Conservation (phyloP, 2,113 vertebrate genomes). For the Elgaria multicarinata region DNA sequence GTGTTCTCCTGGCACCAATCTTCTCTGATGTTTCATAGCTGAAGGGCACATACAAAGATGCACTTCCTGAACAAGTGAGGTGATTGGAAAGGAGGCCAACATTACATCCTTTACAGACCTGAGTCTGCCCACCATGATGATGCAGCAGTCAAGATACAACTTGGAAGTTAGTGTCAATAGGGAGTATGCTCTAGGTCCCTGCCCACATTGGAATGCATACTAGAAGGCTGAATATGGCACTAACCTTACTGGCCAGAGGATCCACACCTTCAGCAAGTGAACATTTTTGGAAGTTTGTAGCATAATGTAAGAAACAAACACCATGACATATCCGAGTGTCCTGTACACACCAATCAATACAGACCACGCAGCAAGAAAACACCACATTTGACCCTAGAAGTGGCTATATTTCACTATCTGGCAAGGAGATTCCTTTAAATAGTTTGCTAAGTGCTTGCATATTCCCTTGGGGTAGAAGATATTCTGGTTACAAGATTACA, state of each 20-base stretch:
- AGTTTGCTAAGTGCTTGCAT: conserved; percentile 19
- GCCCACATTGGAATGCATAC: neutral
- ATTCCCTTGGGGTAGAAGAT: conserved; percentile 29
- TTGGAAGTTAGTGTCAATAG: neutral
- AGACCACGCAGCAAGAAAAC: neutral
- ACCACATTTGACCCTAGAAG: neutral
- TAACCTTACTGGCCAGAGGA: neutral
- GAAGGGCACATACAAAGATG: neutral
- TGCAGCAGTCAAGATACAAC: neutral
- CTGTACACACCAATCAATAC: conserved; percentile 1
- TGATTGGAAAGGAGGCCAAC: neutral
- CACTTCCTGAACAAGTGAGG: neutral
- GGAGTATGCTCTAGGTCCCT: neutral
- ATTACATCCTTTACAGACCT: neutral
- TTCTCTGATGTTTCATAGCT: neutral
- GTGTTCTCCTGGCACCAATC: neutral
- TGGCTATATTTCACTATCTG: neutral
- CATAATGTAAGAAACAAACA: neutral
- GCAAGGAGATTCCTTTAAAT: neutral
- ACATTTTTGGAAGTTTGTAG: neutral
- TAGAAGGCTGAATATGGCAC: neutral
- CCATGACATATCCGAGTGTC: neutral
- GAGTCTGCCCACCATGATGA: neutral
- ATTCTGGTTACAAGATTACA: conserved; percentile 14
- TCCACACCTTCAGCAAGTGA: neutral